Evolutionary conservation across 2,888 invertebrate genomes (phyloP).

Genomic region (Ypsolopha scabrella): DNA sequence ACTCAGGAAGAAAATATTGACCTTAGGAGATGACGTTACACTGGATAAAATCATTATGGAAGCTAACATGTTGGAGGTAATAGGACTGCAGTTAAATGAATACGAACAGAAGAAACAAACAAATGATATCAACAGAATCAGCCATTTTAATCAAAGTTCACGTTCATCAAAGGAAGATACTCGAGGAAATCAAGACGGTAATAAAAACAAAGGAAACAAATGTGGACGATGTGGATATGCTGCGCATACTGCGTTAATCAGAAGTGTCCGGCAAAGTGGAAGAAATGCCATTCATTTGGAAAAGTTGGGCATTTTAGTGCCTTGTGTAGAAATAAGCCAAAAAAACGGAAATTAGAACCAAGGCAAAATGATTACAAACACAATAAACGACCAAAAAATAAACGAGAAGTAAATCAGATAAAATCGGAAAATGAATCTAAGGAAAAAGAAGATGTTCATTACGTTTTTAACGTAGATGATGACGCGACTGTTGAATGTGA

Average conservation of each 20-base stretch:
- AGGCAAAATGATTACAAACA: background rate
- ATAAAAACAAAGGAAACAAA: background rate
- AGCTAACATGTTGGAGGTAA: constrained; percentile 8
- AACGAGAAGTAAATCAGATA: no score
- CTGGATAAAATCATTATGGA: constrained; percentile 3
- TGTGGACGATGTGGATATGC: constrained; percentile 4
- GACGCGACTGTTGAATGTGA: constrained; percentile 13
- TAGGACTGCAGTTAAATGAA: constrained; percentile 4
- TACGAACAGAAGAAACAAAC: background rate
- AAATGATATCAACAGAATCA: background rate
- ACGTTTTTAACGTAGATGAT: constrained; percentile 10
- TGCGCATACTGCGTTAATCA: background rate
- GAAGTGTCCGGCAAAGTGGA: constrained; percentile 3
- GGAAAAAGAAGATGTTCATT: constrained; percentile 5
- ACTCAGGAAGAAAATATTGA: constrained; percentile 8
- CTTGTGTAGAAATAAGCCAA: constrained; percentile 4
- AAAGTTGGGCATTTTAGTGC: constrained; percentile 7
- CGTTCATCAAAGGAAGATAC: background rate
- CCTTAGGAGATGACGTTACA: constrained; percentile 5
- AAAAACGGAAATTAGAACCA: background rate
- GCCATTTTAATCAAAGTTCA: no score
- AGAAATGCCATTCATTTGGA: constrained; percentile 5
- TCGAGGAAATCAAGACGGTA: background rate
- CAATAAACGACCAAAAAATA: background rate
- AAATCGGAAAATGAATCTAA: background rate